phyloP scores from a whole-genome alignment of 1,140 invertebrate species.

The Cydia amplana region DNA sequence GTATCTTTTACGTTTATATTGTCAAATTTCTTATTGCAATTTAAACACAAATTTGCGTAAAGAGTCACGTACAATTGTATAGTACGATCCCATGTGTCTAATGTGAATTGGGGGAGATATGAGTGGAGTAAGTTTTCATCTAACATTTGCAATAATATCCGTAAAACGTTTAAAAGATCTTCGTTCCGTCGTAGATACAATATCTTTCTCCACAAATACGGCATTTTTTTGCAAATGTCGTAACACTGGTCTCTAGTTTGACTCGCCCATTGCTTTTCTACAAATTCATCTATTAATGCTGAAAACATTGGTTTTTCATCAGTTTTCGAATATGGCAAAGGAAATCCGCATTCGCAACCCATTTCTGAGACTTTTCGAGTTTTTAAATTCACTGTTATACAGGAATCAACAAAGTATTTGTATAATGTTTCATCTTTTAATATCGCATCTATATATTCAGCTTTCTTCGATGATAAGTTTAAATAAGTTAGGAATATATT shows the following conservation, averaged over 20 bases:
- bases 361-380: slow-evolving; percentile 60
- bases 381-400: slow-evolving; percentile 73
- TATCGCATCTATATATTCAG: slow-evolving; percentile 58
- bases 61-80: slow-evolving; percentile 71
- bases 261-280: slow-evolving; percentile 73
- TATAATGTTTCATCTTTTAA: slow-evolving; percentile 69
- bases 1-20: slow-evolving; percentile 69
- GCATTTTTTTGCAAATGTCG: slow-evolving; percentile 80
- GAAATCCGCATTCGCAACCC: slow-evolving; percentile 75
- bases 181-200: slow-evolving; percentile 74
- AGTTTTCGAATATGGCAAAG: slow-evolving; percentile 66
- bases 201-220: slow-evolving; percentile 81
- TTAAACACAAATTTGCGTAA: slow-evolving; percentile 73
- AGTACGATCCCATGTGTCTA: slow-evolving; percentile 71
- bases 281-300: slow-evolving; percentile 72
- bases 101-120: slow-evolving; percentile 74
- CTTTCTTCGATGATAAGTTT: slow-evolving; percentile 49
- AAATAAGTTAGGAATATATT: slow-evolving; percentile 74
- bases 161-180: slow-evolving; percentile 72
- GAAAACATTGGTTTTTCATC: slow-evolving; percentile 70
- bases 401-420: slow-evolving; percentile 76
- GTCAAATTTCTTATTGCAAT: slow-evolving; percentile 75
- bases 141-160: slow-evolving; percentile 75
- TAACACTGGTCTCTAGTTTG: slow-evolving; percentile 72
- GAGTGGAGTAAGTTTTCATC: slow-evolving; percentile 74